Percentiles rank a stretch among this genome's conserved stretches.
Evolutionary conservation across 2,113 vertebrate genomes (phyloP).

Genomic region (Eidolon helvum): DNA sequence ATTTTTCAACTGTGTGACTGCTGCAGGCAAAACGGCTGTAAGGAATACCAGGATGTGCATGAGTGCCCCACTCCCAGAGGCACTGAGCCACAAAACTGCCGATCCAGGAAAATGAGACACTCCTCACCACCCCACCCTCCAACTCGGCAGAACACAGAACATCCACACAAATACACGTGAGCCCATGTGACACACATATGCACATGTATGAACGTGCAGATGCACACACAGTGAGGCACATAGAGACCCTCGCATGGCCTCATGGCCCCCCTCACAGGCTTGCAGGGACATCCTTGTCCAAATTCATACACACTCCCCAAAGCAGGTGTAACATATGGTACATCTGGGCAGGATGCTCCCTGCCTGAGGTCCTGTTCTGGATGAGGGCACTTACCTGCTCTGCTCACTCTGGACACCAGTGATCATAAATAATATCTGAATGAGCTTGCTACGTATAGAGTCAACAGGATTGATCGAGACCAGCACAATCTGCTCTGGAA

Average conservation of each 20-base stretch:
- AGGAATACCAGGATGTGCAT: conserved; percentile 76
- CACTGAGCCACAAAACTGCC: conserved; percentile 79
- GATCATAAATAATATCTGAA: neutral
- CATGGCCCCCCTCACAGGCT: neutral
- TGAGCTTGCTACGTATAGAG: neutral
- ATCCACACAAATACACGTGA: neutral
- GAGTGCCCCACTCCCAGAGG: conserved; percentile 81
- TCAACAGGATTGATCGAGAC: neutral
- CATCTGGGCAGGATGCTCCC: neutral
- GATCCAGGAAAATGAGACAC: conserved; percentile 77
- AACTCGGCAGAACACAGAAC: neutral
- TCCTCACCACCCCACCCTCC: no score
- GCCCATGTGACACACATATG: neutral
- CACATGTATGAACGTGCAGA: neutral
- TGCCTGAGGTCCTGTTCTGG: neutral
- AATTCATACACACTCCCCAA: neutral
- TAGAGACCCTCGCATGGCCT: neutral
- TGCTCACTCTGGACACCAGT: neutral
- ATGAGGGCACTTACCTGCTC: neutral
- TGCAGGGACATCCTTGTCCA: neutral
- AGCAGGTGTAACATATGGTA: neutral
- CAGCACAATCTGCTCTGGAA: neutral
- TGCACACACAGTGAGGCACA: neutral
- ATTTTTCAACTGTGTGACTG: conserved; percentile 86
- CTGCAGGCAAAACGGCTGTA: conserved; percentile 87